These are phyloP conservation scores for Megalopta genalis DNA, from an alignment of 1,140 invertebrate genomes.

Conservation along the genomic window DNA sequence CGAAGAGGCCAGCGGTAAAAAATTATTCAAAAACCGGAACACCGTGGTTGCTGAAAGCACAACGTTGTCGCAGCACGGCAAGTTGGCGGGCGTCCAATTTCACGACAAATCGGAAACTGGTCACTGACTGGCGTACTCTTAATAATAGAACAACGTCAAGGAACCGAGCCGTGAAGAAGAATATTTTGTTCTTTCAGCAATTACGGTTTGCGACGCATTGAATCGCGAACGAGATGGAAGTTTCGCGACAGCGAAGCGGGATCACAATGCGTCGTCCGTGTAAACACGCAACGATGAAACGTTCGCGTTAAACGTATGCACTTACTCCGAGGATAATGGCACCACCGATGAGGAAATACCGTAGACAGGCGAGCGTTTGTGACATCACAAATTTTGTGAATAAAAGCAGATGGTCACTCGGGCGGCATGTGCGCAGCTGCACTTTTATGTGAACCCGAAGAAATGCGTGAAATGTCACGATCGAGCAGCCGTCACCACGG, in stretches of 20 bases:
- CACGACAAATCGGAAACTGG: constrained; percentile 21
- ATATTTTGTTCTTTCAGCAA: neutral
- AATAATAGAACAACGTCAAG: constrained; percentile 35
- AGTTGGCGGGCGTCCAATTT: constrained; percentile 28
- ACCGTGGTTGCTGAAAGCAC: neutral
- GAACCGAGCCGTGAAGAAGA: neutral
- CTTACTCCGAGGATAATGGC: constrained; percentile 71
- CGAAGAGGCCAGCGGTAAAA: neutral
- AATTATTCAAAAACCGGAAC: constrained; percentile 3
- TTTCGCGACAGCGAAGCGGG: neutral
- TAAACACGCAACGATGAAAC: neutral
- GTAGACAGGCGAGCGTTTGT: constrained; percentile 60
- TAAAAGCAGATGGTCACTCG: constrained; percentile 18
- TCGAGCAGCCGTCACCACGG: constrained; percentile 46
- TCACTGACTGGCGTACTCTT: constrained; percentile 9
- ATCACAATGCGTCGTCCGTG: neutral
- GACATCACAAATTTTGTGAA: constrained; percentile 57
- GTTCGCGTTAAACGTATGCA: constrained; percentile 30
- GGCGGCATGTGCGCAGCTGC: neutral
- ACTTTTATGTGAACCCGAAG: neutral
- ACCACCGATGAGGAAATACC: constrained; percentile 65
- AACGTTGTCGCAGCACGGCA: neutral
- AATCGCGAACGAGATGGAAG: neutral
- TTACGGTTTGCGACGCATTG: neutral
- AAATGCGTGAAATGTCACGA: neutral